Conservation (phyloP, 2,888 invertebrate genomes). For the Urechis unicinctus region DNA sequence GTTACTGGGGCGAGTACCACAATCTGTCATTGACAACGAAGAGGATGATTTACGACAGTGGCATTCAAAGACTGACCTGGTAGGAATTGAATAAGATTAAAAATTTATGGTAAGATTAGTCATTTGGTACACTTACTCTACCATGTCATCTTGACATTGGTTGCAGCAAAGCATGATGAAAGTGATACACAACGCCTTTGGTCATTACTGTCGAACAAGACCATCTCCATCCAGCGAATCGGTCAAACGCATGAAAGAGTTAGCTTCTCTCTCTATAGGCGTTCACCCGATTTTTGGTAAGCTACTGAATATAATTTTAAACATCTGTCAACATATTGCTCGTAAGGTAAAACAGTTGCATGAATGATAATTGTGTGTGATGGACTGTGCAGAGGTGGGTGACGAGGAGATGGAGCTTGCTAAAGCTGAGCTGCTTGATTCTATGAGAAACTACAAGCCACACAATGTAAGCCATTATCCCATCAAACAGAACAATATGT, state of each 20-base stretch:
- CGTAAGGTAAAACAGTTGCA: too few relatives aligned
- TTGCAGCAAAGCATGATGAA: conserved; percentile 61
- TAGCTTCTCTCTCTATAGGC: conserved; percentile 51
- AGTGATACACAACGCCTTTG: conserved; percentile 81
- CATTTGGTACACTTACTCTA: not conserved
- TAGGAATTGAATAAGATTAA: conserved; percentile 2
- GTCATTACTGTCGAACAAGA: conserved; percentile 80
- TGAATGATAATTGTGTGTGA: too few relatives aligned
- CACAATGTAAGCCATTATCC: conserved; percentile 56
- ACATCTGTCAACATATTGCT: too few relatives aligned
- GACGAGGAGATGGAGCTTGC: conserved; percentile 20
- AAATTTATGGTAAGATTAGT: not conserved
- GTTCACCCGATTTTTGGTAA: conserved; percentile 62
- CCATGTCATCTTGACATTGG: not conserved
- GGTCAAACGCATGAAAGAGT: conserved; percentile 73
- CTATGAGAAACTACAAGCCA: conserved; percentile 69
- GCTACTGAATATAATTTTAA: conserved; percentile 5
- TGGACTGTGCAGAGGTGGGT: too few relatives aligned
- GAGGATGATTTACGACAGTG: conserved; percentile 68
- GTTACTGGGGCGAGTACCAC: conserved; percentile 72
- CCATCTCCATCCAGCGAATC: conserved; percentile 85
- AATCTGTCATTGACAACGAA: conserved; percentile 74
- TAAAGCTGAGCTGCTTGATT: conserved; percentile 53
- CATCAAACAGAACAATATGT: conserved; percentile 4
- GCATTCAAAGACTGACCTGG: conserved; percentile 60